phyloP scores from a whole-genome alignment of 1,140 invertebrate species.

The Harlomillsia oculata region DNA sequence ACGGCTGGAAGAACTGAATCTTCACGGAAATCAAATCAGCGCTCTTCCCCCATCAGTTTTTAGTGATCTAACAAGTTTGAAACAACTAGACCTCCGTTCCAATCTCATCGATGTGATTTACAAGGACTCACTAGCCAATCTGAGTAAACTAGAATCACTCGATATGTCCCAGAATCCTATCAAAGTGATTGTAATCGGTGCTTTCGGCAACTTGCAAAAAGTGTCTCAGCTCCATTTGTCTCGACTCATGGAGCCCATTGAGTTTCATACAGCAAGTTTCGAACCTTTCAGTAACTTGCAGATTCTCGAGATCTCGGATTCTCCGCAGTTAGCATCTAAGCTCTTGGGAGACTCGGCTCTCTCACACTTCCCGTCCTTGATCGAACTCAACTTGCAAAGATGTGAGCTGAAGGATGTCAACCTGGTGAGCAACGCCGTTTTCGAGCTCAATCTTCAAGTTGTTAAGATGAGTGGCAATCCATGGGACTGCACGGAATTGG shows the following conservation, averaged over 20 bases:
- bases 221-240: conserved; percentile 58
- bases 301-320: conserved; percentile 60
- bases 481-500: conserved; percentile 39
- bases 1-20: conserved; percentile 57
- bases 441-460: conserved; percentile 44
- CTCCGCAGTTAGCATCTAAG: conserved; percentile 56
- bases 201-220: conserved; percentile 54
- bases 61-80: conserved; percentile 52
- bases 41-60: conserved; percentile 56
- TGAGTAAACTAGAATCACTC: conserved; percentile 46
- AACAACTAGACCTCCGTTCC: conserved; percentile 43
- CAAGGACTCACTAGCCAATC: conserved; percentile 38
- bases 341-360: conserved; percentile 51
- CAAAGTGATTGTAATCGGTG: conserved; percentile 52
- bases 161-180: conserved; percentile 70
- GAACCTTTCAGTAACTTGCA: conserved; percentile 57
- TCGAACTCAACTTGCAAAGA: conserved; percentile 55
- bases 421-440: conserved; percentile 14
- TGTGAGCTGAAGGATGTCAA: conserved; percentile 26
- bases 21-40: conserved; percentile 57
- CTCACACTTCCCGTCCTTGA: conserved; percentile 46
- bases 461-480: conserved; percentile 43
- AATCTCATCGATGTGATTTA: conserved; percentile 42
- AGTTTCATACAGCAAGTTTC: conserved; percentile 43
- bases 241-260: conserved; percentile 49